Evolutionary conservation across 2,797 vertebrate genomes (phyloP).

Genomic region (Lacerta bilineata): DNA sequence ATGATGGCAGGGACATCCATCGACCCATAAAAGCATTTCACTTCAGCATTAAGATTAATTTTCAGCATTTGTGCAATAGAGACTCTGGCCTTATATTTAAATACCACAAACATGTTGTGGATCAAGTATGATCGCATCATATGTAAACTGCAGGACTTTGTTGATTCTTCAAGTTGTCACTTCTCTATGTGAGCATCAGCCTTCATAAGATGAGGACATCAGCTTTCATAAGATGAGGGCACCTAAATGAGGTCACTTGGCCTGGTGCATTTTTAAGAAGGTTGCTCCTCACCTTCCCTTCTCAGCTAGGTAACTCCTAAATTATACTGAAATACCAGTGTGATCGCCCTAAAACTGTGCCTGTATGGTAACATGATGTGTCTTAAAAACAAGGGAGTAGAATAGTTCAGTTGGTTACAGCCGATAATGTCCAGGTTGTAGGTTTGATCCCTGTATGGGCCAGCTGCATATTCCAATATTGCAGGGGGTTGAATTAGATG

Average conservation of each 20-base stretch:
- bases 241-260: neutral
- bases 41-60: neutral
- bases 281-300: neutral
- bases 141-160: neutral
- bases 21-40: neutral
- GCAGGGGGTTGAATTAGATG: too few species aligned
- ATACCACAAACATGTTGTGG: too few species aligned
- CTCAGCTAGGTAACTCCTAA: neutral
- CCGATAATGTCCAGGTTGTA: too few species aligned
- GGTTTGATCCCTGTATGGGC: too few species aligned
- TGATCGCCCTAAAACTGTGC: neutral
- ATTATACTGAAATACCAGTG: neutral
- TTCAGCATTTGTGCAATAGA: neutral
- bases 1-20: too few species aligned
- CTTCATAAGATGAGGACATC: neutral
- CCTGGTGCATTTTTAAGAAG: neutral
- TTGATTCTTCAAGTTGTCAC: neutral
- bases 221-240: neutral
- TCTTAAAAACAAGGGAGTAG: neutral
- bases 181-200: neutral
- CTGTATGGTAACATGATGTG: neutral
- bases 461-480: too few species aligned
- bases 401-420: neutral
- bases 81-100: neutral
- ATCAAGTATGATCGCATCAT: neutral